Percentiles rank a stretch among this genome's conserved stretches.
These are phyloP conservation scores for Nipponia nippon DNA, from an alignment of 2,113 vertebrate genomes.

Conservation along the genomic window DNA sequence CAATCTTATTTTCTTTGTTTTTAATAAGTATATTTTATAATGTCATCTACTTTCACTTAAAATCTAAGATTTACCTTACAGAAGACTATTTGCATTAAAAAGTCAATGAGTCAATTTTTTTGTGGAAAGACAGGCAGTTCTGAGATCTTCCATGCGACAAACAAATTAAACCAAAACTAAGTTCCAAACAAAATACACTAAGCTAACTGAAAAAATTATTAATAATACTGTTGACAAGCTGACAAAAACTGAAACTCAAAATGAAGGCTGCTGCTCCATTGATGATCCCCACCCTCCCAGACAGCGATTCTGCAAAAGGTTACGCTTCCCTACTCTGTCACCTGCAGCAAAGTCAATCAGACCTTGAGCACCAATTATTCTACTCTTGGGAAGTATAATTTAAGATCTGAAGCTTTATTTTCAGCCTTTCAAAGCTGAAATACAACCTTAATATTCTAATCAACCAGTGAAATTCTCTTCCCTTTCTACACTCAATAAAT, in stretches of 20 bases:
- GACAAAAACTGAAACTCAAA: not conserved
- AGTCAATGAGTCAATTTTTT: not conserved
- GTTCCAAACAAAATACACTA: not conserved
- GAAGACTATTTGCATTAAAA: not conserved
- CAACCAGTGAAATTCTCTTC: not conserved
- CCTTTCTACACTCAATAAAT: not conserved
- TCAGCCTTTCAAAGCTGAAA: not conserved
- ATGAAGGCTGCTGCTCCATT: not conserved
- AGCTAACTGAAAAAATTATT: not conserved
- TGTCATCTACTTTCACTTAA: not conserved
- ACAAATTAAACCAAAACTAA: not conserved
- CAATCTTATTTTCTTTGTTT: not conserved
- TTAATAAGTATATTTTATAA: not conserved
- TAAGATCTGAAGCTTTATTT: not conserved
- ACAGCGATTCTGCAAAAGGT: not conserved
- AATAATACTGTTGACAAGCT: not conserved
- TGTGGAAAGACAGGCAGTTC: not conserved
- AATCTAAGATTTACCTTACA: not conserved
- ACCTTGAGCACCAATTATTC: not conserved
- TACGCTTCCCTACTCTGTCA: not conserved
- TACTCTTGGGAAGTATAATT: not conserved
- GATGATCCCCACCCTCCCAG: not conserved
- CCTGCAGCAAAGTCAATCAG: not conserved
- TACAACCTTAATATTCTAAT: not conserved
- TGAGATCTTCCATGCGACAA: not conserved